Evolutionary conservation across 1,140 invertebrate genomes (phyloP), one percentile per base, ranked within the genome.

Genomic region (Andricus grossulariae): DNA sequence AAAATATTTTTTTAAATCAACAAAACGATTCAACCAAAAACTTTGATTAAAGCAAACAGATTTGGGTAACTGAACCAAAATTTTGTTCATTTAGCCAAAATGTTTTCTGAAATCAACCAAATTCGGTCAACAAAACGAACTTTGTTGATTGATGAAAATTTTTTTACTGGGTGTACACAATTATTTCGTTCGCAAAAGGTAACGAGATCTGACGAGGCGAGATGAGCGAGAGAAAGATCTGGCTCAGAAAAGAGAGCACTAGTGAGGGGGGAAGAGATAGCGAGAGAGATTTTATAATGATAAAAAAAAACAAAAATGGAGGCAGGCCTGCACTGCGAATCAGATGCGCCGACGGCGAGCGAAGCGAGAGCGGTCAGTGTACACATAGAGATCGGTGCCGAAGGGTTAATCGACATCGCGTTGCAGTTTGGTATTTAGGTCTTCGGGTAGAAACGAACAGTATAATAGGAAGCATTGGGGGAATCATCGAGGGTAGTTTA

Each of bases 401-500:
- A 66, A 66, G 60, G 60, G 60, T 66, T 66, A 66, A 66, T 45
- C 60, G 60, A 66, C 25, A 66, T 16, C 60, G 39, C 60, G 60
- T 32, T 66, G 60, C 60, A 66, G 60, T 66, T 66, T 66, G 60
- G 25, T 45, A 66, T 66, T 66, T 66, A 39, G 60, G 60, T 66
- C 60, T 32, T 66, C 60, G 60, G 39, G 60, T 66, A 21, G 60
- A 39, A 66, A 39, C 60, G 39, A 66, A 66, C 39, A 32, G 13
- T 66, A 39, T 66, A 66, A 66, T 66, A 66, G 60, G 60, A 66
- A 66, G 39, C 60, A 18, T 32, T 45, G 39, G 39, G 39, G 10
- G 39, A 45, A 45, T 45, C 39, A 45, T 45, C 39, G 39, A 45
- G 39, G 39, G 39, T 45, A 45, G 39, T 45, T 11, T 45, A 11